These are phyloP conservation scores for Paramormyrops kingsleyae DNA, from an alignment of 2,113 vertebrate genomes.

Conservation along the genomic window DNA sequence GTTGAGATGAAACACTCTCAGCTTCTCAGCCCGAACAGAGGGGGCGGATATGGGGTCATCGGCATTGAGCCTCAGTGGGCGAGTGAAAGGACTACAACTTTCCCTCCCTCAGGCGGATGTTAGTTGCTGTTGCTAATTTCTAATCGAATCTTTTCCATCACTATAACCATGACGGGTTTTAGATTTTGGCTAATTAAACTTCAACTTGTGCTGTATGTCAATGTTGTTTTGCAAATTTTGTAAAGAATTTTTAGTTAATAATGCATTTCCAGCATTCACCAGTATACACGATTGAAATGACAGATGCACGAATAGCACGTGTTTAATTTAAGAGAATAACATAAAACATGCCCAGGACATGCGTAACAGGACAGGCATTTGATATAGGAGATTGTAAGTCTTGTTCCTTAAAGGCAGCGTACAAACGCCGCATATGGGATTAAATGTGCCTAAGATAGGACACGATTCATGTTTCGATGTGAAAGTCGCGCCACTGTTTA, in stretches of 20 bases:
- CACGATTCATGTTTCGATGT: background rate
- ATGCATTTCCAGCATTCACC: background rate
- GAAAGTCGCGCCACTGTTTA: background rate
- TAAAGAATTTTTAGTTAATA: background rate
- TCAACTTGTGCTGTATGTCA: too few relatives aligned
- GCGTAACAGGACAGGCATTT: background rate
- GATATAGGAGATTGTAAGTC: background rate
- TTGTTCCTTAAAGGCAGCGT: background rate
- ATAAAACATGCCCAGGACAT: background rate
- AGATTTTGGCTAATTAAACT: too few relatives aligned
- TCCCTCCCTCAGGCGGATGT: constrained; percentile 45
- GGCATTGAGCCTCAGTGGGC: constrained; percentile 45
- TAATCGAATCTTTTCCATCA: background rate
- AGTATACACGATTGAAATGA: background rate
- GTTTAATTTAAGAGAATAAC: background rate
- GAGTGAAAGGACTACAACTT: constrained; percentile 35
- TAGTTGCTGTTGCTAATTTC: background rate
- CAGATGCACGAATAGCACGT: background rate
- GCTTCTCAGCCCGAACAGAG: constrained; percentile 47
- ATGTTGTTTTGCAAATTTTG: background rate
- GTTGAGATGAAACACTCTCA: constrained; percentile 57
- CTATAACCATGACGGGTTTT: background rate
- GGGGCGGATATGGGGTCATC: constrained; percentile 56
- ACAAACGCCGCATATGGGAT: background rate
- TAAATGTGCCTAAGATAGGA: background rate